phyloP scores from a whole-genome alignment of 2,888 invertebrate genomes.

The Salpingus planirostris region DNA sequence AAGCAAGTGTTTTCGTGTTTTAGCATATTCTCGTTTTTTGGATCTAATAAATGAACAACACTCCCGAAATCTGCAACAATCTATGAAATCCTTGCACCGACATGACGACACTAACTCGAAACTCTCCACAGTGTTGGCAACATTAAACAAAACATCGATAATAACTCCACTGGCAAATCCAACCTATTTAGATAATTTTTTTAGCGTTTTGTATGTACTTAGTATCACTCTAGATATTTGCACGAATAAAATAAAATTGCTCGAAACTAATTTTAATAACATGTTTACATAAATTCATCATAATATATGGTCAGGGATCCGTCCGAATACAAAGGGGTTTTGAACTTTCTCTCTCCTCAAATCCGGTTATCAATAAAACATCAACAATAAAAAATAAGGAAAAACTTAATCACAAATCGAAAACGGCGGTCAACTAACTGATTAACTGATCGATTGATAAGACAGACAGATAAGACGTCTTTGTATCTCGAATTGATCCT shows the following conservation, averaged over 20 bases:
- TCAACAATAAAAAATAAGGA: constrained; percentile 15
- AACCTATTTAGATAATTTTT: constrained; percentile 11
- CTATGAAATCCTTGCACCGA: constrained; percentile 12
- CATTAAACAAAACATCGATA: constrained; percentile 25
- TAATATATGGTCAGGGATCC: constrained; percentile 6
- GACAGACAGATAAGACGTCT: constrained; percentile 7
- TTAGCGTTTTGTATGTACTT: constrained; percentile 7
- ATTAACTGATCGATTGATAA: no score
- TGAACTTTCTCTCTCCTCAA: no score
- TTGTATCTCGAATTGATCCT: constrained; percentile 9
- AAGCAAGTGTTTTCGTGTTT: no score
- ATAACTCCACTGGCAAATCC: constrained; percentile 10
- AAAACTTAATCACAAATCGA: constrained; percentile 1
- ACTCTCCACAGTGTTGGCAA: constrained; percentile 26
- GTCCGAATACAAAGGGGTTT: constrained; percentile 12
- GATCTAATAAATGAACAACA: no score
- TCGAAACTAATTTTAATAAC: constrained; percentile 20
- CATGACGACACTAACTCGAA: constrained; percentile 23
- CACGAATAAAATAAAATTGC: constrained; percentile 21
- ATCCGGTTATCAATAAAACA: neutral
- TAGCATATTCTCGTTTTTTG: no score
- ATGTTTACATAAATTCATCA: constrained; percentile 16
- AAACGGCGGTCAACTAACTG: neutral
- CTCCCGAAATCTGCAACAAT: constrained; percentile 20
- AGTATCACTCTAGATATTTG: constrained; percentile 22